A percentile compares a stretch with the other conserved stretches of the same genome.
These are phyloP conservation scores for Amphiura filiformis DNA, from an alignment of 35 echinoderm and acorn worm genomes.

Conservation along the genomic window DNA sequence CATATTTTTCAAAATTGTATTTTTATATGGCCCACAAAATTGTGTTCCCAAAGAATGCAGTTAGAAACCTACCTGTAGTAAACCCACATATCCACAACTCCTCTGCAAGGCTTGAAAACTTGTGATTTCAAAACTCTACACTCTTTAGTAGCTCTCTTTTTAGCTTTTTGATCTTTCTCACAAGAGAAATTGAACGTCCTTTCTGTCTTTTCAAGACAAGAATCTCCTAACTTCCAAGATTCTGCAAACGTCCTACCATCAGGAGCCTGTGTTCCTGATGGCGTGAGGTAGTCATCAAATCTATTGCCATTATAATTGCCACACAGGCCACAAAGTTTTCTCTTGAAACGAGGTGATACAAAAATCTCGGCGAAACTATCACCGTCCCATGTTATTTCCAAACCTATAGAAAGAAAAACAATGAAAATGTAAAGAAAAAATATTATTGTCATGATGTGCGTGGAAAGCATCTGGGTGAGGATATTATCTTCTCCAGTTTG, in stretches of 20 bases:
- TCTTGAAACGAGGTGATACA: constrained; percentile 65
- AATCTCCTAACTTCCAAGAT: constrained; percentile 59
- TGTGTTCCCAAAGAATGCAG: too few relatives aligned
- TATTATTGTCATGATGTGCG: neutral
- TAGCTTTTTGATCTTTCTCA: constrained; percentile 30
- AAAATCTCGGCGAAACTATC: constrained; percentile 88
- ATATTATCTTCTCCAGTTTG: neutral
- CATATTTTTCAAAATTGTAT: too few relatives aligned
- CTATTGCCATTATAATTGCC: constrained; percentile 83
- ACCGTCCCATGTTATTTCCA: constrained; percentile 87
- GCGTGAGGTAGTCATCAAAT: constrained; percentile 67
- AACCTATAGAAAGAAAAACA: constrained; percentile 48
- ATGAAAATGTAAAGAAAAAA: neutral
- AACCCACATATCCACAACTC: constrained; percentile 63
- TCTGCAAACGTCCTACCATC: constrained; percentile 66
- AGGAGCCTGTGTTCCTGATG: constrained; percentile 40
- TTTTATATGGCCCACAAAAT: too few relatives aligned
- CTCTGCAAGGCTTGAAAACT: constrained; percentile 54
- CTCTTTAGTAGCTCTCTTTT: constrained; percentile 47
- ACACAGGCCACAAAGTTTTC: constrained; percentile 85
- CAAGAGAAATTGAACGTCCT: constrained; percentile 45
- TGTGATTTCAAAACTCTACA: constrained; percentile 65
- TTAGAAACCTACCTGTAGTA: constrained; percentile 87
- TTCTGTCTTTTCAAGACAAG: constrained; percentile 32
- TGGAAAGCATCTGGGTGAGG: neutral